Percentiles rank a stretch among this genome's conserved stretches.
Evolutionary conservation across 1,140 invertebrate genomes (phyloP).

Genomic region (Melipona quadrifasciata): DNA sequence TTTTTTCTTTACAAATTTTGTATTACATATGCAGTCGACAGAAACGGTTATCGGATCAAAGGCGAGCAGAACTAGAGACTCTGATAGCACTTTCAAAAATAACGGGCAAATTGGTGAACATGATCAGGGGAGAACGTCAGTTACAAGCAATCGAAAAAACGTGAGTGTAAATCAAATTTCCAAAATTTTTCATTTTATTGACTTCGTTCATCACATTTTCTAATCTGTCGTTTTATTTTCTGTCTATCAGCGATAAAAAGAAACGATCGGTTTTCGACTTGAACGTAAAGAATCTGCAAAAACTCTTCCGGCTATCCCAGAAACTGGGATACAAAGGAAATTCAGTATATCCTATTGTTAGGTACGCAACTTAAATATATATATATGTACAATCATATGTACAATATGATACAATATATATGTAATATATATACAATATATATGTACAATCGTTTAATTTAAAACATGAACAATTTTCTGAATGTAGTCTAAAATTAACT

Average conservation of each 20-base stretch:
- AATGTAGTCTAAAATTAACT: neutral
- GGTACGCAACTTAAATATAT: slow-evolving; percentile 28
- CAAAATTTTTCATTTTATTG: too few relatives aligned
- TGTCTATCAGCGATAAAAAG: slow-evolving; percentile 1
- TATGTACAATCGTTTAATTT: too few relatives aligned
- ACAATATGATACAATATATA: too few relatives aligned
- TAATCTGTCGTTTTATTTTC: neutral
- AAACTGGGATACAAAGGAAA: slow-evolving; percentile 29
- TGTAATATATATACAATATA: too few relatives aligned
- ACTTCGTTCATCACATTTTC: neutral
- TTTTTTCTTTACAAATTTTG: neutral
- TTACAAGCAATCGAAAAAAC: neutral
- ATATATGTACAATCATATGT: too few relatives aligned
- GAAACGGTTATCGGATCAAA: slow-evolving; percentile 83
- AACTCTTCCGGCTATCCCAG: neutral
- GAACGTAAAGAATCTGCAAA: neutral
- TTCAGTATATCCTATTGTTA: slow-evolving; percentile 33
- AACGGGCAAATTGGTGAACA: slow-evolving; percentile 67
- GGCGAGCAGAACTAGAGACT: slow-evolving; percentile 83
- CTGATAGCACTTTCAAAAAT: slow-evolving; percentile 79
- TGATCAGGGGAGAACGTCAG: neutral
- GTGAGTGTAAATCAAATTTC: slow-evolving; percentile 22
- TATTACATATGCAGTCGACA: slow-evolving; percentile 70
- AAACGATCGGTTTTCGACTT: slow-evolving; percentile 30
- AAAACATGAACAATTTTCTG: neutral